A percentile compares a stretch with the other conserved stretches of the same genome.
Evolutionary conservation across 2,888 invertebrate genomes (phyloP).

Genomic region (Melanostoma scalare): DNA sequence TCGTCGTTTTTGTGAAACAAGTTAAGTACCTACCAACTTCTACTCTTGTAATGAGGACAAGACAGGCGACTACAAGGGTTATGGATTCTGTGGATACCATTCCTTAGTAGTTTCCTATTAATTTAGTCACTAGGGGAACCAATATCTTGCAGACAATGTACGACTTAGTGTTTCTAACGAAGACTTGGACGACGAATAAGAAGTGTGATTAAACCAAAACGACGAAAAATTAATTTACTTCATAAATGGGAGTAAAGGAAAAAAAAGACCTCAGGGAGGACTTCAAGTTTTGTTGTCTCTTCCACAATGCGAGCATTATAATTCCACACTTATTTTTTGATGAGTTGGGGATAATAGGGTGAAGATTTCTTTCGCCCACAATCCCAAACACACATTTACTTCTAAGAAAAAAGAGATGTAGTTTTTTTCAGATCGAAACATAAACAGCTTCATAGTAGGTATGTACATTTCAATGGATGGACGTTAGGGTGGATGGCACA

Average conservation of each 20-base stretch:
- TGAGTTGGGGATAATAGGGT: slow-evolving; percentile 10
- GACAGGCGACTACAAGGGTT: slow-evolving; percentile 36
- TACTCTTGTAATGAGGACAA: background rate
- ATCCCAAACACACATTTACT: slow-evolving; percentile 5
- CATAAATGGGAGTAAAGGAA: slow-evolving; percentile 40
- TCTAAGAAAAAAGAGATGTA: slow-evolving; percentile 5
- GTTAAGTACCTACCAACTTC: slow-evolving; percentile 18
- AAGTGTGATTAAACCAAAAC: slow-evolving; percentile 68
- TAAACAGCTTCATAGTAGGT: too few species aligned
- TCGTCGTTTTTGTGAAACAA: slow-evolving; percentile 46
- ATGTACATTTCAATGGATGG: background rate
- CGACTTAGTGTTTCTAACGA: slow-evolving; percentile 34
- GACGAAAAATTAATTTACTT: slow-evolving; percentile 71
- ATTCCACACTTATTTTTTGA: slow-evolving; percentile 55
- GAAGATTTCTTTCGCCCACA: background rate
- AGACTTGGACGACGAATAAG: slow-evolving; percentile 7
- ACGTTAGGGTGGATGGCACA: background rate
- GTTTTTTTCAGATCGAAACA: slow-evolving; percentile 10
- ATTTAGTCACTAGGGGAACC: slow-evolving; percentile 46
- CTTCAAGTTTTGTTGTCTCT: slow-evolving; percentile 56
- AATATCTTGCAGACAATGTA: slow-evolving; percentile 50
- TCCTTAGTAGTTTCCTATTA: slow-evolving; percentile 18
- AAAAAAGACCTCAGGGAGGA: background rate
- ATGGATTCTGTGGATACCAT: slow-evolving; percentile 1
- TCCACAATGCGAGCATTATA: slow-evolving; percentile 38